Evolutionary conservation across 1,140 invertebrate genomes (phyloP).

Genomic region (Lasioglossum albipes): DNA sequence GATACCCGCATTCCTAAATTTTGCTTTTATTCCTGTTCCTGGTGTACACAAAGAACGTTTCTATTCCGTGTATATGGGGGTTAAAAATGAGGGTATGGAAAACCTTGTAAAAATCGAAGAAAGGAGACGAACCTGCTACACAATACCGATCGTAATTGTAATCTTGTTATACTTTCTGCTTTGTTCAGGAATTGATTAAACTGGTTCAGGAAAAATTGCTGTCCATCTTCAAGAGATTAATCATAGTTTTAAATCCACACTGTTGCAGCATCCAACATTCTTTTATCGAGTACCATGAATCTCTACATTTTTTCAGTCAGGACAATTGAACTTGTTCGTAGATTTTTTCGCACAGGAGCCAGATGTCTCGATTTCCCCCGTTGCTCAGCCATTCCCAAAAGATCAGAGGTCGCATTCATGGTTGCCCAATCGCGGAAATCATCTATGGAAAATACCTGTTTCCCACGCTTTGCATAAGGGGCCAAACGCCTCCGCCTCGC

Average conservation of each 20-base stretch:
- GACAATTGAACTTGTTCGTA: no score
- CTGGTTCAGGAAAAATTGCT: no score
- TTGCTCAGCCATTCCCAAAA: neutral
- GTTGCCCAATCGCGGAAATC: neutral
- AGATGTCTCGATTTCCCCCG: no score
- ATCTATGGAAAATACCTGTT: neutral
- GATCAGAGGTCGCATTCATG: neutral
- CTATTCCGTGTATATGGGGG: neutral
- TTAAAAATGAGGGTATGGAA: slow-evolving; percentile 14
- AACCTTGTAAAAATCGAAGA: neutral
- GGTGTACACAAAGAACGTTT: neutral
- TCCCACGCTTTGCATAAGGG: slow-evolving; percentile 24
- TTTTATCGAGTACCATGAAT: no score
- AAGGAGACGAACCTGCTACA: no score
- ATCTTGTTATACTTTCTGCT: neutral
- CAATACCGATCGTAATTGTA: neutral
- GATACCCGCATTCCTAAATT: slow-evolving; percentile 30
- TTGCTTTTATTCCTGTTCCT: neutral
- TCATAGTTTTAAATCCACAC: no score
- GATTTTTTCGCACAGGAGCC: no score
- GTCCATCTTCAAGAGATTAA: no score
- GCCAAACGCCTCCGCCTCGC: neutral
- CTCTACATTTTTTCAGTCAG: no score
- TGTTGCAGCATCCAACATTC: no score
- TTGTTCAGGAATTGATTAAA: no score